Conservation (phyloP, 1,140 invertebrate genomes). For the Bombus turneri region DNA sequence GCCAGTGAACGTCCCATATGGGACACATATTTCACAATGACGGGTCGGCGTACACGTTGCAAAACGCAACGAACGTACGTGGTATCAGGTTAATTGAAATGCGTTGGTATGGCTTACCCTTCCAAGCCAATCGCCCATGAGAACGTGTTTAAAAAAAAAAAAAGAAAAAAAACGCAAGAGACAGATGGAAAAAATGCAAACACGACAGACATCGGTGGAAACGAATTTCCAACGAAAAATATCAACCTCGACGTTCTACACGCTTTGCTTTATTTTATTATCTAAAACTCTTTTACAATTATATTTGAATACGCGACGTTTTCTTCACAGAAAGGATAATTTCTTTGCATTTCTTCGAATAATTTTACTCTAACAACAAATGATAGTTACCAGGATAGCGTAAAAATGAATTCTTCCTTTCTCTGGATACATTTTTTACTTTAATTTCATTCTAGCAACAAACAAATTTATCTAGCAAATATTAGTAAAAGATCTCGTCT, state of each 20-base stretch:
- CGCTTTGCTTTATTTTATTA: not conserved
- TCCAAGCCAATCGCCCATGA: conserved; percentile 50
- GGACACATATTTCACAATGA: conserved; percentile 77
- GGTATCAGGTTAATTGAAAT: conserved; percentile 67
- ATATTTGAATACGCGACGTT: not conserved
- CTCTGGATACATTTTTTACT: no score
- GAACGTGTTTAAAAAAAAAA: conserved; percentile 20
- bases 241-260: not conserved
- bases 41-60: conserved; percentile 54
- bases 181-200: conserved; percentile 23
- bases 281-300: not conserved
- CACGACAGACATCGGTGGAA: not conserved
- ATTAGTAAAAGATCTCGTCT: no score
- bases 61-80: conserved; percentile 58
- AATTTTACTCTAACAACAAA: not conserved
- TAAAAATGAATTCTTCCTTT: not conserved
- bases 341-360: not conserved
- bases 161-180: conserved; percentile 17
- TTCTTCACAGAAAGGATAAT: not conserved
- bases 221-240: conserved; percentile 10
- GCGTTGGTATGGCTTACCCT: conserved; percentile 44
- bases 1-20: conserved; percentile 73
- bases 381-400: not conserved
- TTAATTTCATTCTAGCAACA: no score
- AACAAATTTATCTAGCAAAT: no score